Evolutionary conservation across 1,140 invertebrate genomes (phyloP).

Genomic region (Ceratina japonica): DNA sequence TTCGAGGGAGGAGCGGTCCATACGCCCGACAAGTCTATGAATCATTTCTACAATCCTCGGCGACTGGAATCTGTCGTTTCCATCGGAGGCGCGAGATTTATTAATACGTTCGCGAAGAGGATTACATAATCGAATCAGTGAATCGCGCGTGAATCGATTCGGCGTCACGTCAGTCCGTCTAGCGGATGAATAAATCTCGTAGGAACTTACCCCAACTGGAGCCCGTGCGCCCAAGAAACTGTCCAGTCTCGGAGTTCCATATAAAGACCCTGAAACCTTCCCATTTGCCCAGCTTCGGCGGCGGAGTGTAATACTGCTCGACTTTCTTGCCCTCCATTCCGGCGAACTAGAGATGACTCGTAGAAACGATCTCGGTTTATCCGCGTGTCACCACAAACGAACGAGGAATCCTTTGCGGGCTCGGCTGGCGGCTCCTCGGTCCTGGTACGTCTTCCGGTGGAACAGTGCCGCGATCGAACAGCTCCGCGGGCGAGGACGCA

Average conservation of each 20-base stretch:
- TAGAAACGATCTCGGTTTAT: slow-evolving; percentile 5
- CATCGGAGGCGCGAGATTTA: too few species aligned
- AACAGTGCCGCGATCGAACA: slow-evolving; percentile 66
- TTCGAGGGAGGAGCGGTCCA: too few species aligned
- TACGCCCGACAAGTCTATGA: too few species aligned
- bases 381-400: slow-evolving; percentile 38
- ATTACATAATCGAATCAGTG: too few species aligned
- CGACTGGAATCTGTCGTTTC: too few species aligned
- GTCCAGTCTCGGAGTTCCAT: slow-evolving; percentile 93
- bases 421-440: slow-evolving; percentile 2
- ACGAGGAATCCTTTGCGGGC: slow-evolving; percentile 8
- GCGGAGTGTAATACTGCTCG: slow-evolving; percentile 88
- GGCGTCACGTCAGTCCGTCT: too few species aligned
- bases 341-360: slow-evolving; percentile 13
- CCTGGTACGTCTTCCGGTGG: slow-evolving; percentile 45
- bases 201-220: slow-evolving; percentile 92
- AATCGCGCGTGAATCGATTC: neutral
- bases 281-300: slow-evolving; percentile 90
- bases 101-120: too few species aligned
- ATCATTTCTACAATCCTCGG: too few species aligned
- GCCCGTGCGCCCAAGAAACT: slow-evolving; percentile 92
- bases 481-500: slow-evolving; percentile 68
- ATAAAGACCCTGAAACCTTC: slow-evolving; percentile 90
- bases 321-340: slow-evolving; percentile 88
- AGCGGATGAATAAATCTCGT: slow-evolving; percentile 7